Evolutionary conservation across 2,797 vertebrate species (phyloP).

Genomic region (Antennarius maculatus): DNA sequence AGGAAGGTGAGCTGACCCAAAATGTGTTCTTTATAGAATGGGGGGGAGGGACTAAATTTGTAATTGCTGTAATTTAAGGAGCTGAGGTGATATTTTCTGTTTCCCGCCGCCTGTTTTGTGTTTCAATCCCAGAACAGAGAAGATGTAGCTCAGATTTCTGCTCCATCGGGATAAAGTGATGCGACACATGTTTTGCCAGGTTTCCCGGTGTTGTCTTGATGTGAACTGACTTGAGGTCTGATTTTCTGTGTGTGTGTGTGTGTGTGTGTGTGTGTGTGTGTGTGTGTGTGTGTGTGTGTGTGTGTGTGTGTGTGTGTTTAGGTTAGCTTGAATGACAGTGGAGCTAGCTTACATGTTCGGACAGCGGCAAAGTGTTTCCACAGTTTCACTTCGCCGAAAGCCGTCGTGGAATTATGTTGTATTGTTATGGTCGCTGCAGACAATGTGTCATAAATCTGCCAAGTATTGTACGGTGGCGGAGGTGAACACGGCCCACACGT

Average conservation of each 20-base stretch:
- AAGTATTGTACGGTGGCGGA: neutral
- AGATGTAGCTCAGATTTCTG: neutral
- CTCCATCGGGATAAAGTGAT: constrained; percentile 4
- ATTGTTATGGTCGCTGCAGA: constrained; percentile 47
- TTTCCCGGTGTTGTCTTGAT: constrained; percentile 16
- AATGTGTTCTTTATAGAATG: neutral
- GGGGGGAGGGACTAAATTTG: neutral
- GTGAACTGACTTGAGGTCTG: constrained; percentile 18
- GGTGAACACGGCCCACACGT: constrained; percentile 3
- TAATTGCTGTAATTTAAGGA: neutral
- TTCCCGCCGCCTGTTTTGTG: constrained; percentile 5
- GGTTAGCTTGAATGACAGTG: constrained; percentile 12
- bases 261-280: constrained; percentile 14
- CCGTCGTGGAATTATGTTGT: neutral
- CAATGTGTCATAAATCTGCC: constrained; percentile 69
- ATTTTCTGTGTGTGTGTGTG: constrained; percentile 3
- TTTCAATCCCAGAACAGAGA: constrained; percentile 5
- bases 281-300: neutral
- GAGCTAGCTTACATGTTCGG: constrained; percentile 14
- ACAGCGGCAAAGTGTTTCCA: constrained; percentile 6
- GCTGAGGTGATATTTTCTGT: constrained; percentile 35
- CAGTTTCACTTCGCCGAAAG: constrained; percentile 3
- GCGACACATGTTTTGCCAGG: constrained; percentile 4
- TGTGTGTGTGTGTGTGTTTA: constrained; percentile 23
- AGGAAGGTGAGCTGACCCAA: constrained; percentile 61